Base-by-base conservation (phyloP, 2,888 invertebrate species). In the Eustalomyia histrio region DNA sequence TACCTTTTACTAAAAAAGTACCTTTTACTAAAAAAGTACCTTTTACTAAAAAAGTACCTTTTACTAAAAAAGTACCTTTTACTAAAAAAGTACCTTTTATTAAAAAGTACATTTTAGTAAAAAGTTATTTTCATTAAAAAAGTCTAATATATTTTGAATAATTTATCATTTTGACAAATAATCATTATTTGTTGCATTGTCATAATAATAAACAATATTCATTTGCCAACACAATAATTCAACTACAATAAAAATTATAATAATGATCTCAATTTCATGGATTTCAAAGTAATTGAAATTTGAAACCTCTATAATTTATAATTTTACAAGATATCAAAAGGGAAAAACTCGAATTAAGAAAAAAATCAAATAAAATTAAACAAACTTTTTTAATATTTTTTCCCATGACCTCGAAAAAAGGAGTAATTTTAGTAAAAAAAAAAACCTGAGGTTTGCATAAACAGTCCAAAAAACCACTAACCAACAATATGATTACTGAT, bases 321-420 rank as follows among this genome's bases (percentile, higher is more conserved):
- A 68, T 67, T 47, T 43, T 33, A 58, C n/a, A 61, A 55, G 65
- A 57, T 63, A 65, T 6, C 35, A 52, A 55, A 78, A 57, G n/a
- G 3, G 3, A 68, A 76, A 64, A 29, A 29, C 7, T 29, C 29
- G 6, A 29, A 29, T 29, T 29, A 6, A 4, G 29, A 29, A 24
- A 33, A 58, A 58, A 79, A 60, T 79, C 55, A 65, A 73, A 35
- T 29, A 67, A 47, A 58, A 10, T 24, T 16, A 72, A 72, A 52
- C 72, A 53, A 52, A 72, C 78, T 78, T 67, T 60, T 18, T 39
- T 75, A 29, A 52, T 6, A 29, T 53, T 72, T 43, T 88, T 88
- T 88, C 88, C 86, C 88, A 88, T 88, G 88, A 88, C 88, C 88
- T 88, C 88, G 88, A 87, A 87, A 74, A 61, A 50, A 86, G 85